Evolutionary conservation across 1,140 invertebrate species (phyloP).

Genomic region (Calliphora vicina): DNA sequence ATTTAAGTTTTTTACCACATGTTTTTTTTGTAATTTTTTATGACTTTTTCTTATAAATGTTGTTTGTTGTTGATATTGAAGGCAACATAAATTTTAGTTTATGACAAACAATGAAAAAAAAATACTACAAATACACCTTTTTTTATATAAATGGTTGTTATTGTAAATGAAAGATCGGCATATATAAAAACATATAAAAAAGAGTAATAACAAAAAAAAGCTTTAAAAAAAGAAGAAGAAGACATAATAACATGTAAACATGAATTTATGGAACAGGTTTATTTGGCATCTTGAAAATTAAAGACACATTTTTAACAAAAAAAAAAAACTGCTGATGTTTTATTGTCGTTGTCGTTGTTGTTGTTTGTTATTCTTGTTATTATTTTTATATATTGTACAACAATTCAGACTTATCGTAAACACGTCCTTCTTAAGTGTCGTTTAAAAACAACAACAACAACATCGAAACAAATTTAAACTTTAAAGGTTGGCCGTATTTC

Average conservation of each 20-base stretch:
- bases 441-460: not conserved
- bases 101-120: slow-evolving; percentile 12
- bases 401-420: not conserved
- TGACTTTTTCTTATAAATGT: too few species aligned
- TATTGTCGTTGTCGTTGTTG: too few species aligned
- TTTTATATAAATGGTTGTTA: not conserved
- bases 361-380: not conserved
- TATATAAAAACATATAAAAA: not conserved
- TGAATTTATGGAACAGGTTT: slow-evolving; percentile 25
- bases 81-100: slow-evolving; percentile 26
- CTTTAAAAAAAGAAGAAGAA: not conserved
- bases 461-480: slow-evolving; percentile 1
- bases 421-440: slow-evolving; percentile 25
- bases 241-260: not conserved
- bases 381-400: not conserved
- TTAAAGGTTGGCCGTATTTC: not conserved
- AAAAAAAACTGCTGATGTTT: too few species aligned
- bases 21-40: not conserved
- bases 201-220: not conserved
- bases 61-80: slow-evolving; percentile 1
- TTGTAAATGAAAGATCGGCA: not conserved
- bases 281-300: slow-evolving; percentile 24
- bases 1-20: not conserved
- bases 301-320: not conserved
- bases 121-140: not conserved